Evolutionary conservation across 2,113 vertebrate species (phyloP).

Genomic region (Pachypanchax playfairii): DNA sequence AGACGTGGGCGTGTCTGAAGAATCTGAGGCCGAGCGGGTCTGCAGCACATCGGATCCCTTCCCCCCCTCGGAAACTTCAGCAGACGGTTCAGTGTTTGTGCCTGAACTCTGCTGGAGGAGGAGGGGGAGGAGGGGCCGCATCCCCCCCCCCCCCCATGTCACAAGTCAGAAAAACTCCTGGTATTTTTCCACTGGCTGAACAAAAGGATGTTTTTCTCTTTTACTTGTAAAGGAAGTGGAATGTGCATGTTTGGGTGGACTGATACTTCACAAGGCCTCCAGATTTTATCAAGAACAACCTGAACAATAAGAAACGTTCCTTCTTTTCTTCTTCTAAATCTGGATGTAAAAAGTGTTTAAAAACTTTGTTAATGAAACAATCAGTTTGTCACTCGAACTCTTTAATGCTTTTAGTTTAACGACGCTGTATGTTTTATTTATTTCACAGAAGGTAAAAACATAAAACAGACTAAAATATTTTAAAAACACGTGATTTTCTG

Average conservation of each 20-base stretch:
- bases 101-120: not conserved
- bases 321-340: too few relatives aligned
- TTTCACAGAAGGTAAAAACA: too few relatives aligned
- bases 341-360: too few relatives aligned
- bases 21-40: not conserved
- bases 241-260: not conserved
- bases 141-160: not conserved
- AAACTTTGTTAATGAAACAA: too few relatives aligned
- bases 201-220: conserved; percentile 4
- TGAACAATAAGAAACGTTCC: too few relatives aligned
- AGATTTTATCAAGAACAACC: too few relatives aligned
- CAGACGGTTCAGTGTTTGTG: not conserved
- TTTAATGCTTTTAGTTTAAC: too few relatives aligned
- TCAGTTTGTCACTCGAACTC: too few relatives aligned
- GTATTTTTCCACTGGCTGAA: conserved; percentile 26
- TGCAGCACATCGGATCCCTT: not conserved
- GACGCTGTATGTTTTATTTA: too few relatives aligned
- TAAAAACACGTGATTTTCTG: too few relatives aligned
- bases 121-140: not conserved
- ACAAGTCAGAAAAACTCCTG: conserved; percentile 8
- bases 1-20: not conserved
- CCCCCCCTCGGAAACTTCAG: not conserved
- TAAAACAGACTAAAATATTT: too few relatives aligned
- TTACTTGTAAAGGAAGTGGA: not conserved
- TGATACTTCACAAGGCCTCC: too few relatives aligned